Base-by-base conservation (phyloP, 2,113 vertebrate species). In the Ctenodactylus gundi region DNA sequence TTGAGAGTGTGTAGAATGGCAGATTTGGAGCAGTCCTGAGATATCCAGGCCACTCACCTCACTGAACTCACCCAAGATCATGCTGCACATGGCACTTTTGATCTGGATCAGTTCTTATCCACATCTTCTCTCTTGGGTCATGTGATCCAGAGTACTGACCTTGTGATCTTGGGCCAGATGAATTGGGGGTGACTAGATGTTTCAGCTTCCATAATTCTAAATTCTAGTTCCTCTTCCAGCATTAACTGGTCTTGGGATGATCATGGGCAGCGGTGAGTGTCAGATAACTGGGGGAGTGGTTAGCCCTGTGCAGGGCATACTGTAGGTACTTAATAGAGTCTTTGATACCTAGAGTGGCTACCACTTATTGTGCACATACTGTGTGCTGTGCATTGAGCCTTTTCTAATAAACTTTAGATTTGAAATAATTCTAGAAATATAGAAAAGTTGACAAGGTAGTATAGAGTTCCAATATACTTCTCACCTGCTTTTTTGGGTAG, bases 161-260 rank as follows among this genome's bases (percentile, higher is more conserved):
- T 64, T 8, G 29, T 39, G 41, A 14, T n/a, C n/a, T 4, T 12
- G 21, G 51, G 17, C 34, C 62, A 44, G 25, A n/a, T 31, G 53
- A 81, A 90, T n/a, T n/a, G 53, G 46, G 60, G 55, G 14, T 39
- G 49, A 53, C 5, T 6, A 25, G 46, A 14, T 53, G 46, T 34
- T 39, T 57, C 70, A 88, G 15, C 2, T 31, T 88, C 51, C 0
- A 1, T 41, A 93, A 75, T 39, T 31, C 15, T 72, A 49, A 34
- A 68, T 92, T 83, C 13, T 39, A 17, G 23, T 80, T 96, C 72
- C 57, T 92, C 81, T 88, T 94, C 39, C 62, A 34, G 68, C 12
- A 64, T 57, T 60, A 68, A 53, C 55, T 60, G 39, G 55, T 53
- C 92, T 65, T 51, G 62, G n/a, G n/a, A n/a, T 85, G 92, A 84